phyloP scores from a whole-genome alignment of 2,113 vertebrate genomes.

The Psilopogon haemacephalus region DNA sequence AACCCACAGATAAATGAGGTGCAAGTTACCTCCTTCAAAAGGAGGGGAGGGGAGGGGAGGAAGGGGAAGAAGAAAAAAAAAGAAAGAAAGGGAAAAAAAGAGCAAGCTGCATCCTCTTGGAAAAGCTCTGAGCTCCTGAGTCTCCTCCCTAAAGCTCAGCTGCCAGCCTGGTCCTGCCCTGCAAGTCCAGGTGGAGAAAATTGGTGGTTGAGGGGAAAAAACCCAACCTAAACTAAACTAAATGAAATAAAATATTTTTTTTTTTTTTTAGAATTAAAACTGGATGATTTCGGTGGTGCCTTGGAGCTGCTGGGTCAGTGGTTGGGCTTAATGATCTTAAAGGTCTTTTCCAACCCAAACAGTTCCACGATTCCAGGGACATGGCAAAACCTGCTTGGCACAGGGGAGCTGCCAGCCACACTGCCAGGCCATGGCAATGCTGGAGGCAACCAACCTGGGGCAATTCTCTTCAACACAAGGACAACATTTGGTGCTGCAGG shows the following conservation, averaged over 20 bases:
- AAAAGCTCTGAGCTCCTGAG: neutral
- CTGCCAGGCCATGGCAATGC: neutral
- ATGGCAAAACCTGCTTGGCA: neutral
- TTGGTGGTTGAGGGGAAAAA: neutral
- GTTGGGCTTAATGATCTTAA: no score
- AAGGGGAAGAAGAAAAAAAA: neutral
- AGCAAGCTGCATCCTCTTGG: slow-evolving; percentile 37
- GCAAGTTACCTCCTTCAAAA: slow-evolving; percentile 40
- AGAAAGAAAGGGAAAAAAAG: no score
- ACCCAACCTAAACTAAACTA: no score
- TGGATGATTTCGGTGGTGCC: no score
- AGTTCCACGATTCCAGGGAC: no score
- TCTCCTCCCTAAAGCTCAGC: neutral
- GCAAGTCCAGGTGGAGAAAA: neutral
- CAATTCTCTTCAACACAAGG: no score
- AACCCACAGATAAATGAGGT: slow-evolving; percentile 73
- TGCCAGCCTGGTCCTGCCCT: rapidly evolving
- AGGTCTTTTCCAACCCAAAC: no score
- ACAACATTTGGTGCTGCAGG: no score
- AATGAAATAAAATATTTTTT: no score
- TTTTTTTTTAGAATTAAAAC: no score
- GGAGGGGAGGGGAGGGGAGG: no score
- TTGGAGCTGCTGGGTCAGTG: no score
- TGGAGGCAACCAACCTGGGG: neutral
- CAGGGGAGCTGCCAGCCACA: neutral